Percentiles rank a stretch among this genome's conserved stretches.
Conservation (phyloP, 2,113 vertebrate genomes). For the Saguinus midas region DNA sequence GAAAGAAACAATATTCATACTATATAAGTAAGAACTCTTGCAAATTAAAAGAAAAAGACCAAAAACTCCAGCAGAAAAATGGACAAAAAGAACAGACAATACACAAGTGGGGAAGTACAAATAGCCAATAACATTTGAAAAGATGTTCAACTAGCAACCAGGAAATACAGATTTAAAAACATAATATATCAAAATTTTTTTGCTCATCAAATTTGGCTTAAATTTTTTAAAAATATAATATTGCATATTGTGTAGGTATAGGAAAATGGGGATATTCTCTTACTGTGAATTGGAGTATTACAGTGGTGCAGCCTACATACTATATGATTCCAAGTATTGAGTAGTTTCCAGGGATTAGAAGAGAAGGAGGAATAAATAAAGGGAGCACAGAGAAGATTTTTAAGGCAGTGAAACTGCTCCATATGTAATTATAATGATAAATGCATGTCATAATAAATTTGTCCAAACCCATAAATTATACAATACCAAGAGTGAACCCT, state of each 20-base stretch:
- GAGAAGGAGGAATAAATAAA: not conserved
- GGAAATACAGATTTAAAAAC: constrained; percentile 2
- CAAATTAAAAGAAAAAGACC: not conserved
- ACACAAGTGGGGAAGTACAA: not conserved
- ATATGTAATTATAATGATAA: not conserved
- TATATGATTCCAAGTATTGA: not conserved
- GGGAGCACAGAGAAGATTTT: not conserved
- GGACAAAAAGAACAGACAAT: not conserved
- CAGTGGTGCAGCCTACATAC: not conserved
- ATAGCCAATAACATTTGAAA: constrained; percentile 16
- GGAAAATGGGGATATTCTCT: not conserved
- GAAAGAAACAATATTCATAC: not conserved
- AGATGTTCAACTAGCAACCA: not conserved
- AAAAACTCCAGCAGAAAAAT: not conserved
- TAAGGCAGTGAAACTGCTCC: not conserved
- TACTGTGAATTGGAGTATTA: not conserved
- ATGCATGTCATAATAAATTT: not conserved
- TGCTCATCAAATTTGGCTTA: not conserved
- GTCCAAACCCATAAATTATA: not conserved
- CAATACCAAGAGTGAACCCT: not conserved
- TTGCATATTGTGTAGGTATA: not conserved
- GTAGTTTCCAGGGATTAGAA: not conserved
- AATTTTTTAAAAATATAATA: not conserved
- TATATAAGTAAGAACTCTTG: not conserved
- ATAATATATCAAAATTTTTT: not conserved